Evolutionary conservation across 1,140 invertebrate species (phyloP), one percentile per base, ranked within the genome.

Genomic region (Leptoteleia sp.): DNA sequence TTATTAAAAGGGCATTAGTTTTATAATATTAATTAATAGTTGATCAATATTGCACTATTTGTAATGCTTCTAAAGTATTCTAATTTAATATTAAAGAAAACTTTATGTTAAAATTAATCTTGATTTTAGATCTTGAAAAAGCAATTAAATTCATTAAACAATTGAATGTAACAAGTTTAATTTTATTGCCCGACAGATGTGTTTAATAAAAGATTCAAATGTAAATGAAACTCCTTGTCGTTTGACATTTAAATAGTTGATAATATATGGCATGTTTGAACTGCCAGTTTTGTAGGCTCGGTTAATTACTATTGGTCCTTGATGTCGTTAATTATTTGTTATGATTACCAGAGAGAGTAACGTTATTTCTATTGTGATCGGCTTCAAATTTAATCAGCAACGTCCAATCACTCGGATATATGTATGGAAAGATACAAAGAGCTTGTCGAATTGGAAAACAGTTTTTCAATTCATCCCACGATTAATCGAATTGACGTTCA

Each of bases 251-350:
- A 48, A 48, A 38, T 48, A 17, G 37, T 31, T 27, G 19, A 57
- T 57, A 43, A 43, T 47, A 9, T 13, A 42, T 50, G 15, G 52
- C 35, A 33, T 31, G 29, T 42, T 43, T 45, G 38, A 54, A 54
- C 45, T 54, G 27, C 38, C 48, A 45, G 55, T 55, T 35, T 45
- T 45, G 16, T 16, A 43, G 19, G 11, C 15, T 42, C 17, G 33
- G 50, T 54, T 67, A 47, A 68, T 68, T 45, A 37, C 50, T 29
- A 35, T 35, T 57, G 38, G 17, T 8, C 12, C 48, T 45, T 8
- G 62, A 27, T 47, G 11, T 52, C 16, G 50, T 47, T 65, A 31
- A 68, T 64, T 64, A 52, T 68, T 68, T 35, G 38, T 57, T 57
- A 48, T 19, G 64, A 57, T 37, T 52, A 52, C 35, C 7, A 15